Evolutionary conservation across 2,113 vertebrate genomes (phyloP), one percentile per base, ranked within the genome.

Genomic region (Zapornia atra): DNA sequence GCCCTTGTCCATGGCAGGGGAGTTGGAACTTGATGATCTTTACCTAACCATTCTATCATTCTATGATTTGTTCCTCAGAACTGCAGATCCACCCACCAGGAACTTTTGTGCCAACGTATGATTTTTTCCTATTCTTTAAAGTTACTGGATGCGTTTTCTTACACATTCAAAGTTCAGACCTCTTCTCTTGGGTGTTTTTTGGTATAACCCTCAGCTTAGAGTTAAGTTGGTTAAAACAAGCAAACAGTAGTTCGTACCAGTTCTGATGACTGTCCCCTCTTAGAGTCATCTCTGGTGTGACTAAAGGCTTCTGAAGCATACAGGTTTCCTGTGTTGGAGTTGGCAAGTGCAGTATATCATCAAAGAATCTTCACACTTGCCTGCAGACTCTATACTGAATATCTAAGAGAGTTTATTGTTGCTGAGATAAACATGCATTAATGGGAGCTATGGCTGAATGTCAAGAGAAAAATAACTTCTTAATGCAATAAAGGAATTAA

Each of bases 401-500:
- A 15, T 48, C 34, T 57, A 15, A 46, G 60, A 29, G 20, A 60
- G 48, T 75, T 82, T 15, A 7, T 82, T 92, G 63, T 60, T 38
- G 16, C 61, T 76, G 33, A 82, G 75, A 71, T 89, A 81, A 92
- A 44, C 75, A 19, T 34, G 53, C 22, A 14, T 91, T 93, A 82
- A 71, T 53, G 44, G 66, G 24, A 91, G 57, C 81, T 76, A 19
- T 31, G 48, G 63, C 2, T 7, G 61, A 25, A 72, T 82, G 63
- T 80, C 70, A 85, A 84, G 64, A 86, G 54, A 68, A 84, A 59
- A 88, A 36, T 70, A 69, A 73, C 84, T 71, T 77, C 57, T 91
- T 72, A 77, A 11, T 75, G n/a, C 28, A 50, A 16, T 73, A 59
- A 87, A 88, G 59, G 63, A 85, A 80, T 94, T 95, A 94, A 97